These are phyloP conservation scores for Ranitomeya imitator DNA, from an alignment of 2,113 vertebrate genomes.

Conservation along the genomic window DNA sequence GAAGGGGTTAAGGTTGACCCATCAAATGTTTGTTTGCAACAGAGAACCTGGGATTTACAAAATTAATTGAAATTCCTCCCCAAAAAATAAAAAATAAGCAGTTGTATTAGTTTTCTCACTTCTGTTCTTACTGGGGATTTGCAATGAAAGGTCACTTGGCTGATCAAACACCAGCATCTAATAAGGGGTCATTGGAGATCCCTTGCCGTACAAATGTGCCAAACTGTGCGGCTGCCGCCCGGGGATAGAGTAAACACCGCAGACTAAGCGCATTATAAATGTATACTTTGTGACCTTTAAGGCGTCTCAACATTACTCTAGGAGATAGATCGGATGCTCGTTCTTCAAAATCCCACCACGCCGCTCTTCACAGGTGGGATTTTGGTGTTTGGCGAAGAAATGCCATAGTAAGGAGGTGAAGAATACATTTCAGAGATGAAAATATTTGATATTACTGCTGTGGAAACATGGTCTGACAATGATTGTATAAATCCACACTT, in stretches of 20 bases:
- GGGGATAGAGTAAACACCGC: constrained; percentile 30
- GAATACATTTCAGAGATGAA: neutral
- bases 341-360: constrained; percentile 32
- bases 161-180: constrained; percentile 31
- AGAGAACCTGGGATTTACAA: neutral
- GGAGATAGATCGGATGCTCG: neutral
- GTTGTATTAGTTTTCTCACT: constrained; percentile 9
- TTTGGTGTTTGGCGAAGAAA: constrained; percentile 35
- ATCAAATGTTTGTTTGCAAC: neutral
- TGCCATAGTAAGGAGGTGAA: neutral
- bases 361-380: neutral
- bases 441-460: neutral
- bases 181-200: constrained; percentile 10
- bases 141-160: constrained; percentile 49
- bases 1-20: constrained; percentile 19
- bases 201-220: constrained; percentile 6
- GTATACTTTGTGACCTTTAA: constrained; percentile 46
- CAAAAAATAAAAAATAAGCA: neutral
- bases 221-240: neutral
- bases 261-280: constrained; percentile 38
- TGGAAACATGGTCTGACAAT: no score
- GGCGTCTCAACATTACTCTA: constrained; percentile 1
- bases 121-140: constrained; percentile 36
- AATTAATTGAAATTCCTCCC: constrained; percentile 36
- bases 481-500: neutral